A percentile compares a stretch with the other conserved stretches of the same genome.
phyloP scores from a whole-genome alignment of 2,888 invertebrate species.

The Orgyia antiqua region DNA sequence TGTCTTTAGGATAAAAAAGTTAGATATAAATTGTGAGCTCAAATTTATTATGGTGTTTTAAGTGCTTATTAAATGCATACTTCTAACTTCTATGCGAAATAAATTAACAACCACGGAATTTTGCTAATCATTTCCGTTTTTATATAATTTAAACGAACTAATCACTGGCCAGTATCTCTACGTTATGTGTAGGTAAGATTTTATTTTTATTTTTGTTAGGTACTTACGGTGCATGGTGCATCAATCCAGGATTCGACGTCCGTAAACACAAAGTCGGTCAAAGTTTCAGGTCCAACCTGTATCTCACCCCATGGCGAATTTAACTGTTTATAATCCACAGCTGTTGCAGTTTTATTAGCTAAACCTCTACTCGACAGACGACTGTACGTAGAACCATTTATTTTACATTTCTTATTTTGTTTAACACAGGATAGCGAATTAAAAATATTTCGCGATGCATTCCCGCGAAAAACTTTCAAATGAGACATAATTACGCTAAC shows the following conservation, averaged over 20 bases:
- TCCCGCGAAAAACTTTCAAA: constrained; percentile 69
- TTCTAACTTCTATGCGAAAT: not conserved
- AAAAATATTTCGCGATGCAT: constrained; percentile 54
- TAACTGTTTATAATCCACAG: constrained; percentile 47
- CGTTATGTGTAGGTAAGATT: too few relatives aligned
- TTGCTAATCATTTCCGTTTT: too few relatives aligned
- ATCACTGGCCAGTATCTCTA: too few relatives aligned
- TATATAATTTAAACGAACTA: too few relatives aligned
- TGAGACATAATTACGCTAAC: constrained; percentile 53
- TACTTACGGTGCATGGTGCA: constrained; percentile 81
- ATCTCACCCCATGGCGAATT: constrained; percentile 71
- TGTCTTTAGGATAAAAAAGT: too few relatives aligned
- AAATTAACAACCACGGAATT: not conserved
- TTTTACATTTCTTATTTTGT: constrained; percentile 38
- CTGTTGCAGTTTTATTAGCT: constrained; percentile 52
- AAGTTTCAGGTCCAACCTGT: constrained; percentile 72
- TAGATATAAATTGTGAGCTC: too few relatives aligned
- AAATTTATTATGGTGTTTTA: too few relatives aligned
- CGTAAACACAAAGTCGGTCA: constrained; percentile 80
- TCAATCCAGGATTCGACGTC: constrained; percentile 76
- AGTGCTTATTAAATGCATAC: too few relatives aligned
- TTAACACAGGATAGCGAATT: constrained; percentile 31
- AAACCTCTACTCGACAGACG: constrained; percentile 39
- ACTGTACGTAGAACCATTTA: constrained; percentile 21
- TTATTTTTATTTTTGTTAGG: too few relatives aligned